These are phyloP conservation scores for Selenia dentaria DNA, from an alignment of 2,888 invertebrate species.

Conservation along the genomic window DNA sequence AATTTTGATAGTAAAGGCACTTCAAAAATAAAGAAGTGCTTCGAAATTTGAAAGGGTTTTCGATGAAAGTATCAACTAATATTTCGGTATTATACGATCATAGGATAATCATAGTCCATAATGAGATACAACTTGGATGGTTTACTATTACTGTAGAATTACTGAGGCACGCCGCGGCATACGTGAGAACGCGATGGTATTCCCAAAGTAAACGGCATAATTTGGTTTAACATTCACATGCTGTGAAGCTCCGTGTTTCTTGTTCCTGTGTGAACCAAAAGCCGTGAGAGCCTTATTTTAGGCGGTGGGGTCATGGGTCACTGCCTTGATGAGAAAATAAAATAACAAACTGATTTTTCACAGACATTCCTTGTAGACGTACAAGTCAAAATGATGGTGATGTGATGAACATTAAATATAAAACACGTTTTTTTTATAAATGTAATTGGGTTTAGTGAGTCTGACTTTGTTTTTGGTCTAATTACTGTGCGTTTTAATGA, in stretches of 20 bases:
- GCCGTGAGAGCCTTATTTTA: slow-evolving; percentile 36
- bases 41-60: too few species aligned
- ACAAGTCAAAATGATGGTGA: too few species aligned
- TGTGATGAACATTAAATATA: too few species aligned
- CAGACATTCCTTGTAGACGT: background rate
- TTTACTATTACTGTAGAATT: slow-evolving; percentile 20
- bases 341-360: slow-evolving; percentile 10
- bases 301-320: slow-evolving; percentile 33
- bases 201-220: slow-evolving; percentile 33
- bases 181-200: slow-evolving; percentile 34
- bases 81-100: too few species aligned
- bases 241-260: background rate
- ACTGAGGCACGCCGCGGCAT: slow-evolving; percentile 25
- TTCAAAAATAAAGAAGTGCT: background rate
- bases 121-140: slow-evolving; percentile 13
- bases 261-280: slow-evolving; percentile 33
- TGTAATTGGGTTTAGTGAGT: too few species aligned
- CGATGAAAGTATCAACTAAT: too few species aligned
- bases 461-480: too few species aligned
- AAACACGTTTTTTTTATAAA: too few species aligned
- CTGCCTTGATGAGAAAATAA: slow-evolving; percentile 27
- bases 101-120: background rate
- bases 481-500: too few species aligned
- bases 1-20: slow-evolving; percentile 10
- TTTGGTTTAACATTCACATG: slow-evolving; percentile 28